These are phyloP conservation scores for Palythoa heliodiscus DNA, from an alignment of 92 coral and sea anemone genomes.

Conservation along the genomic window DNA sequence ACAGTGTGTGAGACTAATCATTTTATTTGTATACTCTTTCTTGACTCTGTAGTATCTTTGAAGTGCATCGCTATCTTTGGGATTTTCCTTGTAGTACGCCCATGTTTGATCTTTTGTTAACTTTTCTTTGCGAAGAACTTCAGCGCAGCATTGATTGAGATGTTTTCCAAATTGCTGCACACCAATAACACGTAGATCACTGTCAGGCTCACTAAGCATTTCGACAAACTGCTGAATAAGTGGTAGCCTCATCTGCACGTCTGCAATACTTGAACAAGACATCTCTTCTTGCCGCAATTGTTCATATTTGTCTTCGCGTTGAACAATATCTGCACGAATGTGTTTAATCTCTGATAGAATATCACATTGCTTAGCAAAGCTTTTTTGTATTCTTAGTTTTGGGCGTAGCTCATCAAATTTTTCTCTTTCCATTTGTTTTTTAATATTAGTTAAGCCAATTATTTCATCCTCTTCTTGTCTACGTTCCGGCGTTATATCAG, in stretches of 20 bases:
- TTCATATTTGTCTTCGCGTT: background rate
- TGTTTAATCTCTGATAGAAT: slow-evolving; percentile 5
- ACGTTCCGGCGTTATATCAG: background rate
- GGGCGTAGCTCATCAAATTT: background rate
- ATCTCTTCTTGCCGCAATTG: background rate
- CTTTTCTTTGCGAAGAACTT: slow-evolving; percentile 7
- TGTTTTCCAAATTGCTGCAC: background rate
- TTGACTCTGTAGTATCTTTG: slow-evolving; percentile 25
- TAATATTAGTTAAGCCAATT: background rate
- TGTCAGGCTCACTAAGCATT: background rate
- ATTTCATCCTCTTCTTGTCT: background rate
- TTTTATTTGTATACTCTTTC: slow-evolving; percentile 4
- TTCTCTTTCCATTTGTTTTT: background rate
- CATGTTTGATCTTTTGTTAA: slow-evolving; percentile 6
- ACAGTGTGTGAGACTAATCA: slow-evolving; percentile 3
- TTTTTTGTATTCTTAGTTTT: background rate
- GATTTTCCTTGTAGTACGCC: background rate
- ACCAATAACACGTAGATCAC: slow-evolving; percentile 9
- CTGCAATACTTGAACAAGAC: background rate
- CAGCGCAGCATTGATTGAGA: background rate
- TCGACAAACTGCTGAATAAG: background rate
- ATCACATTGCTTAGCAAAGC: slow-evolving; percentile 24
- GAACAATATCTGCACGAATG: slow-evolving; percentile 1
- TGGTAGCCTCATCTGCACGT: slow-evolving; percentile 1
- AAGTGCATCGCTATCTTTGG: slow-evolving; percentile 11